Percentiles rank a stretch among this genome's conserved stretches.
Evolutionary conservation across 1,140 invertebrate species (phyloP).

Genomic region (Eufriesea mexicana): DNA sequence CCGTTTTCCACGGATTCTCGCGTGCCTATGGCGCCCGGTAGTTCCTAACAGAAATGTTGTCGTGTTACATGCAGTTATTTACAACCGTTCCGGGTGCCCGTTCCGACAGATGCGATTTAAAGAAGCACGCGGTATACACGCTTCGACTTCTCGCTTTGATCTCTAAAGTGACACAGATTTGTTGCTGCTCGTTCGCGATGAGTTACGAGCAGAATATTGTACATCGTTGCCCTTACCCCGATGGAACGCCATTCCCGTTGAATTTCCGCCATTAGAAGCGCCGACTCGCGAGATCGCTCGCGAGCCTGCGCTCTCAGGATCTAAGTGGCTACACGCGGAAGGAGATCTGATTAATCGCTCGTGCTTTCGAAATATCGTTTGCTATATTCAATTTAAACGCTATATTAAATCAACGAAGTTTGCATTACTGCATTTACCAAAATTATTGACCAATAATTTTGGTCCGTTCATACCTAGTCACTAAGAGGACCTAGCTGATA

Average conservation of each 20-base stretch:
- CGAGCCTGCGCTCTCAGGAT: background rate
- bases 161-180: conserved; percentile 52
- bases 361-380: no score
- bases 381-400: no score
- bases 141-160: conserved; percentile 48
- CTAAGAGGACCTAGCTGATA: no score
- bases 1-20: background rate
- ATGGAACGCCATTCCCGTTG: background rate
- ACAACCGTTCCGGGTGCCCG: background rate
- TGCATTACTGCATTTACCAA: no score
- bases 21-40: background rate
- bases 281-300: background rate
- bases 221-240: conserved; percentile 16
- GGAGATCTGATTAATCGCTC: no score
- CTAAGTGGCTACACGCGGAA: no score
- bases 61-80: conserved; percentile 22
- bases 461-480: no score
- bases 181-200: conserved; percentile 28
- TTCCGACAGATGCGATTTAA: conserved; percentile 10
- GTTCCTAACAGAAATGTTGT: conserved; percentile 12
- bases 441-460: no score
- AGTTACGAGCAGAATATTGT: conserved; percentile 40
- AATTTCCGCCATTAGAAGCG: background rate
- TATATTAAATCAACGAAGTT: no score
- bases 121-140: background rate